Evolutionary conservation across 2,113 vertebrate genomes (phyloP), one percentile per base, ranked within the genome.

Genomic region (Prunella fulvescens): DNA sequence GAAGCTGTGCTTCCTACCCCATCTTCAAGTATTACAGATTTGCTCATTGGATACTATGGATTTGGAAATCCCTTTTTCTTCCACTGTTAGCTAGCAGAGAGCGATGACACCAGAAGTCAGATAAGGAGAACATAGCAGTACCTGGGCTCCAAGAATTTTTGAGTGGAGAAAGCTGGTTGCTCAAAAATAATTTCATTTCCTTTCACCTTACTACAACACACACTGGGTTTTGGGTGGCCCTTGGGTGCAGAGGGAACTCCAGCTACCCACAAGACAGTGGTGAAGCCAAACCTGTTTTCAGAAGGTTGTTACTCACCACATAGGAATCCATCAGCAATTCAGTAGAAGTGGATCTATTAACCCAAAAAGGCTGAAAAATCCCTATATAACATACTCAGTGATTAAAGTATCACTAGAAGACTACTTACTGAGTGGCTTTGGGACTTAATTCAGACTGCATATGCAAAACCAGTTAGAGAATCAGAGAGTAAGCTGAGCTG

Each of bases 1-100:
- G 47, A 37, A 76, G 44, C 14, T 64, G 15, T 42, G 47, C 39
- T 76, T 92, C 86, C 66, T 80, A 58, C 11, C 45, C n/a, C 15
- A 16, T 40, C 67, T 80, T 82, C 17, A 24, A 82, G 42, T 31
- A 67, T 19, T 44, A 48, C 33, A 60, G 6, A 81, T 54, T 44
- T 60, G 16, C 19, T 74, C 7, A 0, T 9, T 4, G 0, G 54
- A 18, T 37, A 40, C 20, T 39, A 54, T 0, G 1, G 24, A 40
- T 35, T 45, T 66, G 39, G 33, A 66, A 88, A 85, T 24, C 13
- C 10, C 23, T 66, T 81, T 51, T 61, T 47, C 17, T 28, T 80
- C 44, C 54, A 50, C 44, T 50, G n/a, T 42, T 60, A 45, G 5
- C 40, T 76, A n/a, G 29, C 72, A 92, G 58, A 86, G 62, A 86